Conservation (phyloP, 2,888 invertebrate species). For the Erebia palarica region DNA sequence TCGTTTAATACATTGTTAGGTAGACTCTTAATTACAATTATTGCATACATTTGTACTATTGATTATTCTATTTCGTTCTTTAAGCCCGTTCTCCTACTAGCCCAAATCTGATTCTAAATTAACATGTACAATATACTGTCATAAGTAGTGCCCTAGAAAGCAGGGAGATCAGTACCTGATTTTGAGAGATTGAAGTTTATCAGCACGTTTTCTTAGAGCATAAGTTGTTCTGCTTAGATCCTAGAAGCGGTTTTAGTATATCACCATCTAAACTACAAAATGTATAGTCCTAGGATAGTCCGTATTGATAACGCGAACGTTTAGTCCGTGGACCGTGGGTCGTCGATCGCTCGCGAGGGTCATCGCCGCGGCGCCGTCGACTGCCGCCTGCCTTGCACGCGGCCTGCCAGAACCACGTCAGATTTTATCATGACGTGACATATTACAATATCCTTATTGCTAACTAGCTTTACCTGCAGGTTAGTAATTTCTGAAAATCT, state of each 20-base stretch:
- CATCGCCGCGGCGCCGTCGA: conserved; percentile 62
- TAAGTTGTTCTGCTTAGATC: background rate
- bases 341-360: conserved; percentile 74
- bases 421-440: conserved; percentile 1
- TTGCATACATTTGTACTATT: background rate
- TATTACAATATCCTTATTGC: background rate
- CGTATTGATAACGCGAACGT: conserved; percentile 38
- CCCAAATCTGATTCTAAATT: background rate
- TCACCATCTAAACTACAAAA: background rate
- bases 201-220: background rate
- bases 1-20: background rate
- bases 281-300: background rate
- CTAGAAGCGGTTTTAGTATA: background rate
- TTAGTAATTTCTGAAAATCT: too few relatives aligned
- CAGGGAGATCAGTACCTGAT: background rate
- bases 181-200: conserved; percentile 1
- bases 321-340: conserved; percentile 57
- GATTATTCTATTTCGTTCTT: background rate
- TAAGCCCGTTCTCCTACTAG: background rate
- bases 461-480: too few relatives aligned
- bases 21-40: too few relatives aligned
- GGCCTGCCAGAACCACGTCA: conserved; percentile 3
- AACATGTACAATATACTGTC: too few relatives aligned
- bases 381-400: conserved; percentile 2
- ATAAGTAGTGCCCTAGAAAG: too few relatives aligned